Evolutionary conservation across 1,140 invertebrate genomes (phyloP).

Genomic region (Bombus polaris): DNA sequence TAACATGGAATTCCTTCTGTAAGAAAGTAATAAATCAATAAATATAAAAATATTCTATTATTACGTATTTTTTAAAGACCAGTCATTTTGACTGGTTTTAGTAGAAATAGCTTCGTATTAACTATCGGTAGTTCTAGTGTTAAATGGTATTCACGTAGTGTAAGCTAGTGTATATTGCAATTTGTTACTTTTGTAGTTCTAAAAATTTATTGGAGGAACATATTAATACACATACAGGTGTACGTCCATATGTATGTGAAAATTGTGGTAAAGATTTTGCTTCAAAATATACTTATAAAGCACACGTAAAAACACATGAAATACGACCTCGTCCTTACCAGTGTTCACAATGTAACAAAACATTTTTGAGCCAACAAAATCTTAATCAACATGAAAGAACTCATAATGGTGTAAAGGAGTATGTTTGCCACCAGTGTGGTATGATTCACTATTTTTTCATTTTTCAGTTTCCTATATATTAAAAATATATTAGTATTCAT

Average conservation of each 20-base stretch:
- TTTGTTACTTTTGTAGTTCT: slow-evolving; percentile 80
- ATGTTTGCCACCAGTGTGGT: slow-evolving; percentile 88
- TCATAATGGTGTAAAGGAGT: slow-evolving; percentile 87
- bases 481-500: background rate
- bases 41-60: too few species aligned
- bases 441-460: slow-evolving; percentile 4
- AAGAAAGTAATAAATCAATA: too few species aligned
- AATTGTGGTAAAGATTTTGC: slow-evolving; percentile 89
- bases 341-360: slow-evolving; percentile 87
- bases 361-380: slow-evolving; percentile 90
- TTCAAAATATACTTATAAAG: slow-evolving; percentile 90
- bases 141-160: background rate
- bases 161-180: background rate
- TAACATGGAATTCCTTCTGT: too few species aligned
- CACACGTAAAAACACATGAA: slow-evolving; percentile 89
- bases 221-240: slow-evolving; percentile 87
- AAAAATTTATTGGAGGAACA: slow-evolving; percentile 88
- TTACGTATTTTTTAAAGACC: too few species aligned
- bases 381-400: slow-evolving; percentile 88
- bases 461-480: background rate
- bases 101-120: too few species aligned
- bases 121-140: too few species aligned
- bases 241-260: slow-evolving; percentile 86
- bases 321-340: slow-evolving; percentile 87
- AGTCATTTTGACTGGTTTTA: too few species aligned